phyloP scores from a whole-genome alignment of 1,140 invertebrate genomes.

The Drosophila nikananu region DNA sequence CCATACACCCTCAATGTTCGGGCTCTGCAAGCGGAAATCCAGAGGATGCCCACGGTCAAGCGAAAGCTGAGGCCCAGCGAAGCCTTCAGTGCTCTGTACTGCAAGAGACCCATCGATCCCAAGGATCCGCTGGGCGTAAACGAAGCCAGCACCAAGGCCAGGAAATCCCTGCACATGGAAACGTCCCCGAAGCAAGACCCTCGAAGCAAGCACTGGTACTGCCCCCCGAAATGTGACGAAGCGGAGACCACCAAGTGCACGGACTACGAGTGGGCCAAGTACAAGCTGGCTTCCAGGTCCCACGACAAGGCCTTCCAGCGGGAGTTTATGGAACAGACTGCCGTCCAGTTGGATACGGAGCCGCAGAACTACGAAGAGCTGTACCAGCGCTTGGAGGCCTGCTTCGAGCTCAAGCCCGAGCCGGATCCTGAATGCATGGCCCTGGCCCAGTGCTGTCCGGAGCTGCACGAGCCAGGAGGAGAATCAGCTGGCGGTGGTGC shows the following conservation, averaged over 20 bases:
- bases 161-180: neutral
- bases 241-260: conserved; percentile 47
- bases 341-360: neutral
- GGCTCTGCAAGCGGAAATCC: conserved; percentile 15
- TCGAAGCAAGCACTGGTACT: conserved; percentile 20
- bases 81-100: conserved; percentile 20
- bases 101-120: conserved; percentile 2
- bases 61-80: conserved; percentile 17
- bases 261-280: conserved; percentile 53
- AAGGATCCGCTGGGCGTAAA: conserved; percentile 6
- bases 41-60: conserved; percentile 38
- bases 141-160: neutral
- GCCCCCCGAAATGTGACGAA: conserved; percentile 13
- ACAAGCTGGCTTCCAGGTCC: conserved; percentile 26
- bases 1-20: conserved; percentile 44
- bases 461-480: neutral
- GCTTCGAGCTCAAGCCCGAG: conserved; percentile 29
- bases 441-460: conserved; percentile 43
- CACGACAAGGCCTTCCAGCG: conserved; percentile 30
- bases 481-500: neutral
- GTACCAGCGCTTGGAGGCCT: conserved; percentile 36
- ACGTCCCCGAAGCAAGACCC: conserved; percentile 4
- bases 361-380: conserved; percentile 58
- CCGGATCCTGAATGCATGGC: conserved; percentile 1
- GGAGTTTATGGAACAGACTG: conserved; percentile 3